phyloP scores from a whole-genome alignment of 2,797 vertebrate genomes.

The Ctenochaetus hawaiiensis region DNA sequence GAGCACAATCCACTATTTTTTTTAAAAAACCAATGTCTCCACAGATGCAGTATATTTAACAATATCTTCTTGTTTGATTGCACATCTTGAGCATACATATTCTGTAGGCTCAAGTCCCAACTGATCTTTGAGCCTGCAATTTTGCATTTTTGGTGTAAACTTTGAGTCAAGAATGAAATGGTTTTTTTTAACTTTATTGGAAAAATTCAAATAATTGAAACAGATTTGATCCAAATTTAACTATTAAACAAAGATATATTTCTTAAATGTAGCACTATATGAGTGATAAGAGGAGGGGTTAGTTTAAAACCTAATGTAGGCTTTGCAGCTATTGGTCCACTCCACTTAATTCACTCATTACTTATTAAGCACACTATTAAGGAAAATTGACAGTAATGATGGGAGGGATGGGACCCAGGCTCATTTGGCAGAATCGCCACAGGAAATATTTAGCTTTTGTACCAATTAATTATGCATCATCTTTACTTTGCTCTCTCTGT shows the following conservation, averaged over 20 bases:
- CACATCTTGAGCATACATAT: neutral
- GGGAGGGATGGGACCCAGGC: slow-evolving; percentile 61
- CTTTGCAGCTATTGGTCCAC: slow-evolving; percentile 34
- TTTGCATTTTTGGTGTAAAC: neutral
- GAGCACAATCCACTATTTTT: slow-evolving; percentile 1
- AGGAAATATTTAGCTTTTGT: slow-evolving; percentile 74
- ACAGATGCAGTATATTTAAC: slow-evolving; percentile 14
- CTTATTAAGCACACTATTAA: slow-evolving; percentile 79
- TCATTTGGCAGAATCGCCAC: slow-evolving; percentile 72
- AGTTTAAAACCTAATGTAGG: neutral
- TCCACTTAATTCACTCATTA: slow-evolving; percentile 69
- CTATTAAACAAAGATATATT: neutral
- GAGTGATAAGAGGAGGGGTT: neutral
- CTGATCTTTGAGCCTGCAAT: neutral
- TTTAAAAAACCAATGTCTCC: neutral
- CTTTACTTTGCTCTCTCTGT: slow-evolving; percentile 63
- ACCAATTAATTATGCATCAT: slow-evolving; percentile 75
- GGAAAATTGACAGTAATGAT: slow-evolving; percentile 74
- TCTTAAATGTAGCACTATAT: neutral
- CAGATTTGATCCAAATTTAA: neutral
- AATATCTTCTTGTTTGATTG: slow-evolving; percentile 6
- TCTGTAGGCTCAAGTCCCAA: neutral
- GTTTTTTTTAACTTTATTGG: neutral
- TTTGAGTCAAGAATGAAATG: neutral
- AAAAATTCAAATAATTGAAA: neutral